phyloP scores from a whole-genome alignment of 2,797 vertebrate species.

The Lithobates sylvaticus region DNA sequence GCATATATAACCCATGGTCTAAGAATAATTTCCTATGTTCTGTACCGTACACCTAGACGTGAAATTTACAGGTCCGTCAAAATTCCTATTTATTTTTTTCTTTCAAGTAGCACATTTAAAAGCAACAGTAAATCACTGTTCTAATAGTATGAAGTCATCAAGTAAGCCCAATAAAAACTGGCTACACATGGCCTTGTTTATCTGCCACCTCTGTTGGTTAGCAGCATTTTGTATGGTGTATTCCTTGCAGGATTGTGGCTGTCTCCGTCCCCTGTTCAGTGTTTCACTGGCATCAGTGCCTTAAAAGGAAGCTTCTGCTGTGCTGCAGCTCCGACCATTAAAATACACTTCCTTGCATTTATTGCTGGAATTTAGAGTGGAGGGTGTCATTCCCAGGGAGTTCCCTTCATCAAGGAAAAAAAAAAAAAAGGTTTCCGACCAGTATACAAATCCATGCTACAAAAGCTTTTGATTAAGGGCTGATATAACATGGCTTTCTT shows the following conservation, averaged over 20 bases:
- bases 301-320: slow-evolving; percentile 35
- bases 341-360: slow-evolving; percentile 17
- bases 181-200: not conserved
- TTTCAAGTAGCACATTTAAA: too few relatives aligned
- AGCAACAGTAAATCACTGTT: too few relatives aligned
- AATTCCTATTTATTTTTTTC: too few relatives aligned
- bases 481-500: not conserved
- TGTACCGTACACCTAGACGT: too few relatives aligned
- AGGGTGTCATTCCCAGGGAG: not conserved
- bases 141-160: too few relatives aligned
- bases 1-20: too few relatives aligned
- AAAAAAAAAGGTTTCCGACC: not conserved
- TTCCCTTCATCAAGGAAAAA: not conserved
- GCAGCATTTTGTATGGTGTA: not conserved
- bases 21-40: too few relatives aligned
- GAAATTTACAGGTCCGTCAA: too few relatives aligned
- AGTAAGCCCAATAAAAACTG: too few relatives aligned
- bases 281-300: slow-evolving; percentile 4
- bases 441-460: too few relatives aligned
- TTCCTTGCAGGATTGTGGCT: not conserved
- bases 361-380: not conserved
- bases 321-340: slow-evolving; percentile 32
- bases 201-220: not conserved
- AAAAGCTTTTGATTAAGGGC: too few relatives aligned
- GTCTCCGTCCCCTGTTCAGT: not conserved